Percentiles rank a stretch among this genome's conserved stretches.
phyloP scores from a whole-genome alignment of 2,888 invertebrate species.

The Camponotus fellah region DNA sequence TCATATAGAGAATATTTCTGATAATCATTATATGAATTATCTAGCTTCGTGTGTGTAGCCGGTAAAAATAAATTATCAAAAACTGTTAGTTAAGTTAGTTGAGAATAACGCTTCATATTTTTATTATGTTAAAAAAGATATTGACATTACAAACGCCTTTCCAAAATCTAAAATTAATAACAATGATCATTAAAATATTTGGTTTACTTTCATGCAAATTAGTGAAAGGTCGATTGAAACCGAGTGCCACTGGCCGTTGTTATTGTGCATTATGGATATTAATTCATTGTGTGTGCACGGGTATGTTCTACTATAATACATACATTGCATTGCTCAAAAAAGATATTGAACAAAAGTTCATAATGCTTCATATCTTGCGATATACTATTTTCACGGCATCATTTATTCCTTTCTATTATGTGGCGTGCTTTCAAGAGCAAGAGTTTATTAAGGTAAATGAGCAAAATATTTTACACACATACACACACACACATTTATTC shows the following conservation, averaged over 20 bases:
- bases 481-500: neutral
- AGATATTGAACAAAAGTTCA: neutral
- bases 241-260: neutral
- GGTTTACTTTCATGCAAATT: conserved; percentile 16
- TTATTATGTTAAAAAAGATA: neutral
- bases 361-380: neutral
- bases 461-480: neutral
- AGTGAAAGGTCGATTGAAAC: neutral
- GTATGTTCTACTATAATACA: neutral
- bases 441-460: conserved; percentile 5
- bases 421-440: neutral
- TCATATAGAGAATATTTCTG: neutral
- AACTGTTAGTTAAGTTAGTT: neutral
- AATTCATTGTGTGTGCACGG: neutral
- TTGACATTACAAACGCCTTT: conserved; percentile 11
- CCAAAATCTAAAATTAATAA: neutral
- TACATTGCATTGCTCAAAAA: neutral
- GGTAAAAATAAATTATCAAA: neutral
- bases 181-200: neutral
- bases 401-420: neutral
- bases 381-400: neutral
- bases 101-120: neutral
- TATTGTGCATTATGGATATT: conserved; percentile 26
- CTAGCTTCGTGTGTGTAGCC: neutral
- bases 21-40: neutral